phyloP scores from a whole-genome alignment of 2,797 vertebrate genomes.

The Cheracebus regulus region DNA sequence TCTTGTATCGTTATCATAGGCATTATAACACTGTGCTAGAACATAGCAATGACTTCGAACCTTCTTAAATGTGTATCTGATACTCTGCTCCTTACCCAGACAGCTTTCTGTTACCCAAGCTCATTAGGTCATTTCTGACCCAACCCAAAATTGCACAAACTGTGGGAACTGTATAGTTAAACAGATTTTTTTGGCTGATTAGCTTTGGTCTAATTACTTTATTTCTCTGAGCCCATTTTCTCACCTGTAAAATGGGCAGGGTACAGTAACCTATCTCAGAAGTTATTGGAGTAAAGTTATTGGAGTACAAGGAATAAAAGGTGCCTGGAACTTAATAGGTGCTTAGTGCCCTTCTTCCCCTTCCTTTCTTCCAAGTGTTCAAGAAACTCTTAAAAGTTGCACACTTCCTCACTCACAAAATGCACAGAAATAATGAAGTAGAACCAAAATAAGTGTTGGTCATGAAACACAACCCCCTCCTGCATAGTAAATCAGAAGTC shows the following conservation, averaged over 20 bases:
- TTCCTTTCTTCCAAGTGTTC: slow-evolving; percentile 46
- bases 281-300: not conserved
- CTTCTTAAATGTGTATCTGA: not conserved
- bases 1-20: not conserved
- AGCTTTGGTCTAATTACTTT: not conserved
- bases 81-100: not conserved
- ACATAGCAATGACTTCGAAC: not conserved
- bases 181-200: slow-evolving; percentile 4
- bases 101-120: not conserved
- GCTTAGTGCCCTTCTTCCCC: not conserved
- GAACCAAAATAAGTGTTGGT: slow-evolving; percentile 37
- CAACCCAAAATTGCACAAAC: not conserved
- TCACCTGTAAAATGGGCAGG: not conserved
- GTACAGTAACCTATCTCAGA: not conserved
- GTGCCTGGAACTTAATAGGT: not conserved
- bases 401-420: slow-evolving; percentile 39
- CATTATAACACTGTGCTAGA: not conserved
- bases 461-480: slow-evolving; percentile 38
- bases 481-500: slow-evolving; percentile 62
- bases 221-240: not conserved
- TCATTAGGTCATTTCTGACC: not conserved
- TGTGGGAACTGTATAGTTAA: not conserved
- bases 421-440: slow-evolving; percentile 53
- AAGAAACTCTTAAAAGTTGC: slow-evolving; percentile 45
- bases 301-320: not conserved